Evolutionary conservation across 2,888 invertebrate genomes (phyloP), one percentile per base, ranked within the genome.

Genomic region (Tanypteryx hageni): DNA sequence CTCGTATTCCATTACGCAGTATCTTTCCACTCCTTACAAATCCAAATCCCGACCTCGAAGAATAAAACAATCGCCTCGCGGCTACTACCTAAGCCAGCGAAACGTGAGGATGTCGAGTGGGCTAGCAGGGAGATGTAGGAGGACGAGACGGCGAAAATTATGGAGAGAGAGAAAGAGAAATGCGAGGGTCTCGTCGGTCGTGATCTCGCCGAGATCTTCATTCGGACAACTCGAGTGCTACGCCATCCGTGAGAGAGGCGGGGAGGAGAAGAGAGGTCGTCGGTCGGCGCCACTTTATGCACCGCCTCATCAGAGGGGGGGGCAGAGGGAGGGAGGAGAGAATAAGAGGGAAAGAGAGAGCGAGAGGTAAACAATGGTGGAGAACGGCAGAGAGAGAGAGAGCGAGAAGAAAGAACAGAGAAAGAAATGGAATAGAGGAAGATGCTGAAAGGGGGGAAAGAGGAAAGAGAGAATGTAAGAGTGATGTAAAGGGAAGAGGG

Each of bases 151-250:
- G n/a, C n/a, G 56, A n/a, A 2, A n/a, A 56, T 44, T 13, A 84
- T 85, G 13, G 86, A 59, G 58, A 16, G 61, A 61, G 61, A 61
- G 8, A 44, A 68, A n/a, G 44, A 44, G n/a, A 3, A 3, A 14
- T 13, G 13, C 0, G 57, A 58, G 18, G 13, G 18, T 16, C 18
- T 16, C 56, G n/a, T 1, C n/a, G 59, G 18, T 31, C n/a, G 64
- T 89, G 18, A 89, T 64, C 89, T 64, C 31, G 89, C 18, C 61
- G 44, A 64, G 44, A n/a, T 89, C 64, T 64, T 89, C 89, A 56
- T 59, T 61, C 44, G 10, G 89, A 44, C 4, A 64, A 89, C 44
- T 83, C 56, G 56, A 18, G 44, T 64, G 56, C 56, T 44, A 16
- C 31, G 22, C 31, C 44, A 57, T 57, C 83, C 11, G 44, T 31